Percentiles rank a stretch among this genome's conserved stretches.
phyloP scores from a whole-genome alignment of 2,113 vertebrate species.

The Clarias macrocephalus region DNA sequence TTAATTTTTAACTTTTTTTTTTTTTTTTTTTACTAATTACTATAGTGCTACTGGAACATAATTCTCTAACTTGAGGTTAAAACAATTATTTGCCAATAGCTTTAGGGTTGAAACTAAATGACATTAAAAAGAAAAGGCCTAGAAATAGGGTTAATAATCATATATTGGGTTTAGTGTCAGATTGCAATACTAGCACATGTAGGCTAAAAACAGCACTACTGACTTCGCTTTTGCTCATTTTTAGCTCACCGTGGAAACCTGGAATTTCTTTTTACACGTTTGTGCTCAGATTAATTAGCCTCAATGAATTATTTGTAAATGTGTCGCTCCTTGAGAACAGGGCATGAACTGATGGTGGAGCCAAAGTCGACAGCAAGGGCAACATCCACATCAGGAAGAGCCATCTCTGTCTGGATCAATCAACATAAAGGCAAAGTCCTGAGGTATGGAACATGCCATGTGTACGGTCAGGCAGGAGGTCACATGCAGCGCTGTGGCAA shows the following conservation, averaged over 20 bases:
- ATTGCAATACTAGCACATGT: neutral
- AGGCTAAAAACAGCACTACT: neutral
- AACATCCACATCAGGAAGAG: neutral
- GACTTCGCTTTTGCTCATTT: neutral
- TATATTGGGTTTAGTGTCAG: neutral
- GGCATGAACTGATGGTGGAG: neutral
- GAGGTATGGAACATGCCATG: neutral
- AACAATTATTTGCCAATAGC: neutral
- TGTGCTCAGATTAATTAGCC: conserved; percentile 4
- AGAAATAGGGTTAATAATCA: neutral
- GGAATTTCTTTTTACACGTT: neutral
- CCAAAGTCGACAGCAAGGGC: neutral
- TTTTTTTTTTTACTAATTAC: too few relatives aligned
- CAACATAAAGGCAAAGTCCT: conserved; percentile 10
- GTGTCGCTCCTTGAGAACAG: conserved; percentile 12
- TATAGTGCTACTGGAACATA: too few relatives aligned
- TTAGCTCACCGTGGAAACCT: neutral
- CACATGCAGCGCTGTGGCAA: neutral
- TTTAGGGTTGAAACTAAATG: neutral
- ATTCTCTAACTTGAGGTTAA: too few relatives aligned
- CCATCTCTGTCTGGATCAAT: neutral
- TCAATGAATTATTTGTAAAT: neutral
- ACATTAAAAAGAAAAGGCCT: neutral
- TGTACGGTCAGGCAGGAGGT: neutral
- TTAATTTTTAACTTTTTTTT: too few relatives aligned